Percentiles rank a stretch among this genome's conserved stretches.
Evolutionary conservation across 2,888 invertebrate species (phyloP).

Genomic region (Amphipoea oculea): DNA sequence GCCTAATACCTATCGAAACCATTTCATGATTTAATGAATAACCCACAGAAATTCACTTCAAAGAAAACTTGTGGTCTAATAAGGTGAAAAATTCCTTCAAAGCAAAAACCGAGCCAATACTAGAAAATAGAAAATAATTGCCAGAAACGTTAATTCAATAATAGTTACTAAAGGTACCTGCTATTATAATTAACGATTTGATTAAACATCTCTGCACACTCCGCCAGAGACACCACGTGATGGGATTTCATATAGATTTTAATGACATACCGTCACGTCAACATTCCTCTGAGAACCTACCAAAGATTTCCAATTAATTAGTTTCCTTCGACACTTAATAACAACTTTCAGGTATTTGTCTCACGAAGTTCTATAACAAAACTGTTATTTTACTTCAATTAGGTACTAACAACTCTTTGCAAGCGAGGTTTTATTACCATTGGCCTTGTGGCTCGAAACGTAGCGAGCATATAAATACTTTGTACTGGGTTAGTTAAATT

Average conservation of each 20-base stretch:
- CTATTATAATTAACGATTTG: conserved; percentile 21
- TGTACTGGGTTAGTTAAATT: neutral
- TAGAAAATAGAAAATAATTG: neutral
- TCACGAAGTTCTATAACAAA: conserved; percentile 34
- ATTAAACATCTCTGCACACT: conserved; percentile 34
- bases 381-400: conserved; percentile 41
- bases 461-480: neutral
- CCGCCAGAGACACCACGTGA: conserved; percentile 13
- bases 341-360: conserved; percentile 28
- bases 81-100: no score
- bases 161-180: neutral
- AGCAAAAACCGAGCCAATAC: neutral
- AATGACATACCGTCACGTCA: conserved; percentile 51
- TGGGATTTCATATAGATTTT: conserved; percentile 53
- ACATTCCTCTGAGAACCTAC: conserved; percentile 41
- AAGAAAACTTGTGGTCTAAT: no score
- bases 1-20: no score
- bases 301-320: conserved; percentile 58
- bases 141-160: neutral
- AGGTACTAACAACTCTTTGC: conserved; percentile 6
- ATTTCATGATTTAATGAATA: no score
- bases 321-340: conserved; percentile 40
- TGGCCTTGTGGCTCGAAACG: conserved; percentile 6
- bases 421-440: conserved; percentile 18
- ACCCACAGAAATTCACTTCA: no score